Conservation (phyloP, 2,888 invertebrate species). For the Melinopterus prodromus region DNA sequence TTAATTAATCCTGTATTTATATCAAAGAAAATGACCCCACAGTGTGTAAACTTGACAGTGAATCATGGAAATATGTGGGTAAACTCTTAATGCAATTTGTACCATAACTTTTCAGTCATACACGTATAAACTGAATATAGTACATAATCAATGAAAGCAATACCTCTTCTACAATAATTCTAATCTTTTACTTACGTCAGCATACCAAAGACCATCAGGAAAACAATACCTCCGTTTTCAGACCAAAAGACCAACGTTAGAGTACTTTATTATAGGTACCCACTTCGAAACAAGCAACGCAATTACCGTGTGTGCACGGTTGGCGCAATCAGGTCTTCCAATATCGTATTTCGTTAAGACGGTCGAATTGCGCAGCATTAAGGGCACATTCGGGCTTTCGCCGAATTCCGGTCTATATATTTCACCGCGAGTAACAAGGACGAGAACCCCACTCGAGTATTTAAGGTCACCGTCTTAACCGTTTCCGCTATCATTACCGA, state of each 20-base stretch:
- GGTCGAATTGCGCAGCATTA: constrained; percentile 9
- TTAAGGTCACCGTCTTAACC: constrained; percentile 20
- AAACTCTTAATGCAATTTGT: too few relatives aligned
- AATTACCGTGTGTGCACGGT: neutral
- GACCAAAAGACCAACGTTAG: neutral
- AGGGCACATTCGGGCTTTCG: constrained; percentile 14
- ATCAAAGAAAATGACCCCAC: too few relatives aligned
- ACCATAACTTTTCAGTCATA: too few relatives aligned
- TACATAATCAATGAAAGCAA: too few relatives aligned
- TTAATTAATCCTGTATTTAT: too few relatives aligned
- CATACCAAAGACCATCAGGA: neutral
- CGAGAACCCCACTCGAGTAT: constrained; percentile 8
- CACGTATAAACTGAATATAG: too few relatives aligned
- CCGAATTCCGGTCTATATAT: constrained; percentile 9
- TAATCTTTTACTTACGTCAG: too few relatives aligned
- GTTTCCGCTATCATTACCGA: constrained; percentile 24
- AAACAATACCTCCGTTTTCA: neutral
- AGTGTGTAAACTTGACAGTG: too few relatives aligned
- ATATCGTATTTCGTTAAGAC: constrained; percentile 1
- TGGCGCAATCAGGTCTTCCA: neutral
- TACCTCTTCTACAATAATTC: too few relatives aligned
- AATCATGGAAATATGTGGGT: too few relatives aligned
- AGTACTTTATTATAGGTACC: neutral
- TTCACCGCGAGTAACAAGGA: constrained; percentile 8
- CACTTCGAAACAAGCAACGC: neutral